These are phyloP conservation scores for Pollicipes pollicipes DNA, from an alignment of 1,140 invertebrate genomes.

Conservation along the genomic window DNA sequence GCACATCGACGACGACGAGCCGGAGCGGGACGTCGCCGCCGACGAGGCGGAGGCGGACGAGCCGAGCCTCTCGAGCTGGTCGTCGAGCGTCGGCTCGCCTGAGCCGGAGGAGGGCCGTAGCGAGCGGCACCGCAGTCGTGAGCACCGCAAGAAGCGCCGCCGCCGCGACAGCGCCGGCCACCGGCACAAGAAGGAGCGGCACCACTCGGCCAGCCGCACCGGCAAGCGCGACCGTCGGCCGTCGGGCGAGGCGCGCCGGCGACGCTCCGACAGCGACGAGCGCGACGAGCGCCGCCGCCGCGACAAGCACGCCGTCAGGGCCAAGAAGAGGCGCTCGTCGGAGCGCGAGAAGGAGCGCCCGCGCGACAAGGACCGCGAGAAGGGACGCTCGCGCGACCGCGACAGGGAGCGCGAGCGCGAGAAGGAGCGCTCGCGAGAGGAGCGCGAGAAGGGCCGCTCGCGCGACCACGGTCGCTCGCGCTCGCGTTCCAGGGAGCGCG, in stretches of 20 bases:
- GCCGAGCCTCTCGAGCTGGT: not conserved
- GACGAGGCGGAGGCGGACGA: not conserved
- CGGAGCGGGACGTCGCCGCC: not conserved
- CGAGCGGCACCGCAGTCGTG: not conserved
- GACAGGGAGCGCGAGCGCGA: not conserved
- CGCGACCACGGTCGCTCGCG: no score
- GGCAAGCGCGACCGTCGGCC: not conserved
- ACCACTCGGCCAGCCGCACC: no score
- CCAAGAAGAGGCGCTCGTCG: not conserved
- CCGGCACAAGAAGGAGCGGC: not conserved
- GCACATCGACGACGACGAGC: not conserved
- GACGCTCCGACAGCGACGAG: not conserved
- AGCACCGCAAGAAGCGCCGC: not conserved
- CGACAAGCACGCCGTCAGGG: not conserved
- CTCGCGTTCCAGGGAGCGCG: not conserved
- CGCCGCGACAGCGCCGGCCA: not conserved
- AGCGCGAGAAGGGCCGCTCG: not conserved
- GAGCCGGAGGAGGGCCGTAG: not conserved
- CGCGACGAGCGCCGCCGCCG: not conserved
- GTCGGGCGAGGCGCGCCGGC: not conserved
- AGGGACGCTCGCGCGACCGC: not conserved
- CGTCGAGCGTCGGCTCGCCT: not conserved
- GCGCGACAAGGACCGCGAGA: not conserved
- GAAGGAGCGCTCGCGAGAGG: not conserved
- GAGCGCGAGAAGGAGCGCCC: not conserved